Percentiles rank a stretch among this genome's conserved stretches.
phyloP scores from a whole-genome alignment of 2,797 vertebrate genomes.

The Anas georgica region DNA sequence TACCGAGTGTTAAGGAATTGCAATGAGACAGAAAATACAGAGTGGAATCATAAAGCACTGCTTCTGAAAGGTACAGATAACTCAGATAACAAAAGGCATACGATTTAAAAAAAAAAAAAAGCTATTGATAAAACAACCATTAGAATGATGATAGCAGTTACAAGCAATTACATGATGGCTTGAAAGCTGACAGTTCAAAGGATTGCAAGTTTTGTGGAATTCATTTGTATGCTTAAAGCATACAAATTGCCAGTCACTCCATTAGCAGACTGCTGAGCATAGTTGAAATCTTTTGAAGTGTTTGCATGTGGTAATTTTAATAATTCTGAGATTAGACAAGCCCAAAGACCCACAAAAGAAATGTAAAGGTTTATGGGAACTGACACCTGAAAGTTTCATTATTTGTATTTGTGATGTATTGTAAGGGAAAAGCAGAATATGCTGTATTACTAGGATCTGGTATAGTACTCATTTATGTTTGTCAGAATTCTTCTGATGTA shows the following conservation, averaged over 20 bases:
- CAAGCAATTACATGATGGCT: neutral
- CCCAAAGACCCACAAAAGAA: neutral
- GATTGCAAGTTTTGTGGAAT: neutral
- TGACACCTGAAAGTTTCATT: neutral
- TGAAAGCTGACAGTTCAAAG: conserved; percentile 12
- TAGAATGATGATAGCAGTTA: neutral
- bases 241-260: neutral
- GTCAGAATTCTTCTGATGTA: neutral
- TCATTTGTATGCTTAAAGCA: neutral
- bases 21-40: neutral
- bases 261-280: neutral
- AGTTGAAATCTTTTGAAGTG: neutral
- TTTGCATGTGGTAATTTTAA: neutral
- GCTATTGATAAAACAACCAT: neutral
- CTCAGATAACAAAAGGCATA: neutral
- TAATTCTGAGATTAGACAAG: neutral
- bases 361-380: neutral
- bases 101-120: neutral
- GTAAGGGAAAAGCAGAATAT: neutral
- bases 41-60: neutral
- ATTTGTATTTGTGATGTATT: neutral
- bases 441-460: neutral
- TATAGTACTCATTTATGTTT: neutral
- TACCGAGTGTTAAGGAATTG: neutral
- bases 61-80: neutral